Evolutionary conservation across 2,797 vertebrate species (phyloP).

Genomic region (Melanotaenia trifasciata): DNA sequence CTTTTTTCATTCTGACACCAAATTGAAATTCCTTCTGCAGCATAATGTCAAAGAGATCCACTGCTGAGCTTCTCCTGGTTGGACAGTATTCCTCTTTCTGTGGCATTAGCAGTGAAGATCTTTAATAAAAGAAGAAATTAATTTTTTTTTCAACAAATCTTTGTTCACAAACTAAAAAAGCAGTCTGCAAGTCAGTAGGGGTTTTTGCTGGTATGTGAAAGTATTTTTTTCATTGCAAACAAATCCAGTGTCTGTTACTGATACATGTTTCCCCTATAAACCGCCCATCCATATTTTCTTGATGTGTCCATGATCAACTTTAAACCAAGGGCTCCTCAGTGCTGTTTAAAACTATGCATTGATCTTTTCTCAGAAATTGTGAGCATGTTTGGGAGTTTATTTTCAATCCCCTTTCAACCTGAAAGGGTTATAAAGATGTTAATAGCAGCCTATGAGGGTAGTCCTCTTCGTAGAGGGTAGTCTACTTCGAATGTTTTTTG

Average conservation of each 20-base stretch:
- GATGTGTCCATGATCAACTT: no score
- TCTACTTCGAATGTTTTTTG: no score
- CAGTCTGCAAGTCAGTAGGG: neutral
- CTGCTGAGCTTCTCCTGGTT: slow-evolving; percentile 15
- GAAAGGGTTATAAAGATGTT: neutral
- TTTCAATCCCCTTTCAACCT: neutral
- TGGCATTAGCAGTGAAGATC: slow-evolving; percentile 6
- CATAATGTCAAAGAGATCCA: slow-evolving; percentile 24
- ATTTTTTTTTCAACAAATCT: neutral
- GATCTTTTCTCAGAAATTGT: neutral
- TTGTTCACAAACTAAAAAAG: neutral
- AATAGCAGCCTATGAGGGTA: no score
- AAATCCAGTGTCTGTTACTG: neutral
- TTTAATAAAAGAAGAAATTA: slow-evolving; percentile 38
- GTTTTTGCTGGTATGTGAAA: neutral
- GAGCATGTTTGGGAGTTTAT: neutral
- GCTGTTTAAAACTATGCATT: neutral
- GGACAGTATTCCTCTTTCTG: slow-evolving; percentile 13
- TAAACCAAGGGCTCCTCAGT: no score
- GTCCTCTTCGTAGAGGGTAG: no score
- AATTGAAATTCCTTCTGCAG: slow-evolving; percentile 42
- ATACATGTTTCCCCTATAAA: no score
- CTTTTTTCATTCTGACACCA: slow-evolving; percentile 31
- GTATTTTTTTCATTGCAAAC: neutral
- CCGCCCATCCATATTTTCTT: no score